Conservation (phyloP, 2,797 vertebrate genomes). For the Champsocephalus esox region DNA sequence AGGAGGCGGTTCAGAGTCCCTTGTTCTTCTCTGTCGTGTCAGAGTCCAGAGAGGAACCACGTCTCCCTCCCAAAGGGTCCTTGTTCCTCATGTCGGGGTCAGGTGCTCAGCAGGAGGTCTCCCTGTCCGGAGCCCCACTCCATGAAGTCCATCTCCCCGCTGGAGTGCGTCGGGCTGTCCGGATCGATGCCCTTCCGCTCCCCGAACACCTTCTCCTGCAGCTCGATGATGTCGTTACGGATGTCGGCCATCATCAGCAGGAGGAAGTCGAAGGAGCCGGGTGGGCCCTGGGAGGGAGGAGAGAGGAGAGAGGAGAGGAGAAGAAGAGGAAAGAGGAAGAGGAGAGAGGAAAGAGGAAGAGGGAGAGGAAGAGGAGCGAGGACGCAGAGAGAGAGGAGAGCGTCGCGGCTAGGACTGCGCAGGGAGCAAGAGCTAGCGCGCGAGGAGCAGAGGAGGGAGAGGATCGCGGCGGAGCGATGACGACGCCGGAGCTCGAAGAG, state of each 20-base stretch:
- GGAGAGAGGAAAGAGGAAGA: too few species aligned
- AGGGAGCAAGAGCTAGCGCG: too few species aligned
- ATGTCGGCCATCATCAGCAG: conserved; percentile 88
- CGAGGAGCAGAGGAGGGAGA: too few species aligned
- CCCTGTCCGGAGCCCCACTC: conserved; percentile 85
- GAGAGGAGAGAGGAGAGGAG: background rate
- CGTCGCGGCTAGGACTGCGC: too few species aligned
- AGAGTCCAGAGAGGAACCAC: too few species aligned
- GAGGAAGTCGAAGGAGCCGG: conserved; percentile 87
- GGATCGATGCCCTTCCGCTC: conserved; percentile 76
- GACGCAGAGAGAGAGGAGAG: too few species aligned
- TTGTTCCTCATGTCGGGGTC: conserved; percentile 52
- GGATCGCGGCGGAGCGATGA: too few species aligned
- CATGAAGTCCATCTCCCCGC: conserved; percentile 72
- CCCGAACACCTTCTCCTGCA: conserved; percentile 86
- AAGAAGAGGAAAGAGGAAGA: too few species aligned
- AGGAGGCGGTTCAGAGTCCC: too few species aligned
- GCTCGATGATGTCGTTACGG: conserved; percentile 85
- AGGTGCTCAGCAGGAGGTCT: conserved; percentile 75
- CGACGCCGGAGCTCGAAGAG: too few species aligned
- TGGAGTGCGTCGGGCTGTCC: conserved; percentile 76
- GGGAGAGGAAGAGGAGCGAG: too few species aligned
- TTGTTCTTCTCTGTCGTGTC: too few species aligned
- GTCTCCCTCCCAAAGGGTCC: conserved; percentile 23
- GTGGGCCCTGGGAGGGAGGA: conserved; percentile 80